Evolutionary conservation across 2,888 invertebrate genomes (phyloP), one percentile per base, ranked within the genome.

Genomic region (Teinopalpus imperialis): DNA sequence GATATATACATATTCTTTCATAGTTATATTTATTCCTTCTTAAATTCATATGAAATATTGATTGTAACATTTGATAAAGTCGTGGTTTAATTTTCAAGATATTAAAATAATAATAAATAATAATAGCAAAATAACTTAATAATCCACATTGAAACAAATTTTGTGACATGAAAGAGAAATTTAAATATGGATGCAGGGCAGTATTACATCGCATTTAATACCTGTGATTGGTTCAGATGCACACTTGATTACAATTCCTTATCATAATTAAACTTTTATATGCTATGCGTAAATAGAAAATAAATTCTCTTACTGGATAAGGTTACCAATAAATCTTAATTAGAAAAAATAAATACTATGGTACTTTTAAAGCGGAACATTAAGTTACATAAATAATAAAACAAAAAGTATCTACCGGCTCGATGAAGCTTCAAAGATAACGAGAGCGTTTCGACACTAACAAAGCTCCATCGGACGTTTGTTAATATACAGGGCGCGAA

Each of bases 291-390:
- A 65, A 63, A 63, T 63, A 57, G 63, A 63, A 65, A 68, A 70
- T 66, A 61, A 69, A 66, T 63, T 65, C 60, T 64, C 62, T 62
- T 60, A 63, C 59, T 56, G 57, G 67, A 68, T 68, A 63, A 62
- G 61, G 70, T 69, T 66, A 74, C 61, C 63, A 74, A 73, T 67
- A 69, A 73, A 67, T 68, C 68, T 74, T 68, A 75, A 61, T 61
- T 63, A 66, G 64, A 67, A 69, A 70, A 72, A 81, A 82, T 81
- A 82, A 83, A 83, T 81, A 83, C 72, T 81, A 82, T 72, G 73
- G 74, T 78, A 80, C 67, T 78, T 76, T 80, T 75, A 75, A 81
- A 80, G 80, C 80, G 70, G 74, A 79, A 74, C 71, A 66, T 74
- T 73, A 74, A 72, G 65, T 74, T 72, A 77, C 60, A 71, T 68